Evolutionary conservation across 1,140 invertebrate species (phyloP), one percentile per base, ranked within the genome.

Genomic region (Drosophila sucinea): DNA sequence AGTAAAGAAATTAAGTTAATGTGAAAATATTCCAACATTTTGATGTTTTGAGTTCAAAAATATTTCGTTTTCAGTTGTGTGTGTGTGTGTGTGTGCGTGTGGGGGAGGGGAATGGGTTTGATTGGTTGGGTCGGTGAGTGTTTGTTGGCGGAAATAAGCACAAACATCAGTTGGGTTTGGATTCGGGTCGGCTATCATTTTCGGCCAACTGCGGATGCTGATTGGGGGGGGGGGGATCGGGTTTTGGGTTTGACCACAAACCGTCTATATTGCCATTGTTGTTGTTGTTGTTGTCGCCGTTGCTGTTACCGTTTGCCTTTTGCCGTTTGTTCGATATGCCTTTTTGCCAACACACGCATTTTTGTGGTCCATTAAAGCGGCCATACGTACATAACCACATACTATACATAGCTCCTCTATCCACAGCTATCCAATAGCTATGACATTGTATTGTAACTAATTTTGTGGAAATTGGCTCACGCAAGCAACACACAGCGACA

Each of bases 301-400:
- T 47, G 64, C 32, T 57, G 38, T 60, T 41, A 33, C 4, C 10
- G 54, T 17, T 77, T 74, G 35, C 51, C 63, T 68, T 38, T 38
- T 68, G 63, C 56, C 72, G 67, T 64, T 60, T 70, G 67, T 64
- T 60, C 66, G 80, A 61, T 85, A 78, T 71, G 71, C 38, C 32
- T 62, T 87, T 87, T 73, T 69, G 79, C 76, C 60, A 70, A 60
- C 76, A 77, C 79, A 51, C 77, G 73, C 79, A 82, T 79, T 80
- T 87, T 89, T 89, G 80, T 70, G 84, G 80, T 89, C 80, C 80
- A 89, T 84, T 89, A 89, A 87, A 80, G 74, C 66, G 73, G 69
- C 69, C 47, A 55, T 51, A 60, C 10, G 33, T 17, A 60, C 17
- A 54, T 32, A 38, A 27, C 10, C 56, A 40, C 44, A 27, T 32